These are phyloP conservation scores for Typhlichthys eigenmanni DNA, from an alignment of 2,797 vertebrate genomes.

Conservation along the genomic window DNA sequence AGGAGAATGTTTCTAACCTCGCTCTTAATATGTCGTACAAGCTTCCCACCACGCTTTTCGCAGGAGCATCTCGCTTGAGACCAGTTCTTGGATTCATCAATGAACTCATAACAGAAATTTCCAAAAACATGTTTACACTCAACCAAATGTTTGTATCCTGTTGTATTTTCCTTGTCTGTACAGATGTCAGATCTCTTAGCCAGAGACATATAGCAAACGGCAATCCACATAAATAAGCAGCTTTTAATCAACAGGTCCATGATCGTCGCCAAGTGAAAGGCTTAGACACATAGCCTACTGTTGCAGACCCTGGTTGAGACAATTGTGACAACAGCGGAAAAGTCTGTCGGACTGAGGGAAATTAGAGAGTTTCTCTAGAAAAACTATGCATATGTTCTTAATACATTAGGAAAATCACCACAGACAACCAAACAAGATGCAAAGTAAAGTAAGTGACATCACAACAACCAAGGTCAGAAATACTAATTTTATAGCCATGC, in stretches of 20 bases:
- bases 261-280: conserved; percentile 22
- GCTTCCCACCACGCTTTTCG: conserved; percentile 58
- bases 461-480: conserved; percentile 32
- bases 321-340: conserved; percentile 31
- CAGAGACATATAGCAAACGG: conserved; percentile 40
- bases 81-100: conserved; percentile 54
- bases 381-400: conserved; percentile 69
- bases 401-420: conserved; percentile 78
- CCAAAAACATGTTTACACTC: conserved; percentile 42
- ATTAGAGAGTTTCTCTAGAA: conserved; percentile 62
- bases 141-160: not conserved
- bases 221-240: conserved; percentile 61
- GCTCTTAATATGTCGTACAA: conserved; percentile 52
- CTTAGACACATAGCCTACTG: conserved; percentile 34
- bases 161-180: not conserved
- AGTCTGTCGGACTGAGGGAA: conserved; percentile 63
- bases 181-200: conserved; percentile 13
- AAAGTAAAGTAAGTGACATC: conserved; percentile 63
- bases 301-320: conserved; percentile 23
- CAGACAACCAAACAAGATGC: conserved; percentile 80
- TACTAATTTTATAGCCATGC: not conserved
- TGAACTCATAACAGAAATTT: conserved; percentile 66
- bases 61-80: conserved; percentile 61
- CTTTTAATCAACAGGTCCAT: conserved; percentile 54
- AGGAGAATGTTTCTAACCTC: conserved; percentile 48